Conservation (phyloP, 2,888 invertebrate species). For the Erebia palarica region DNA sequence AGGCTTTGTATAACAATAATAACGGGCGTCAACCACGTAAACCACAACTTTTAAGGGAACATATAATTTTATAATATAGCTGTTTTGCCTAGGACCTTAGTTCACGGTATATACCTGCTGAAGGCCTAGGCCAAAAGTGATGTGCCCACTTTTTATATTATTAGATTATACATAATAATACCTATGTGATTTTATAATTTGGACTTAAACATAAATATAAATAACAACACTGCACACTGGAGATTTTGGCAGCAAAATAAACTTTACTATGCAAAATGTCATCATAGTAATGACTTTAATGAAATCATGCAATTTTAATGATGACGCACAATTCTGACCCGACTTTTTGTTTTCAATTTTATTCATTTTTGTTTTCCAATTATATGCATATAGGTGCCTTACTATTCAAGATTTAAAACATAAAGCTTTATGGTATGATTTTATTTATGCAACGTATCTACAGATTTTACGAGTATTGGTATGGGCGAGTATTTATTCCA, state of each 20-base stretch:
- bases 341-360: not conserved
- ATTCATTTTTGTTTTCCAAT: not conserved
- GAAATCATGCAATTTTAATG: not conserved
- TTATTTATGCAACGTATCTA: not conserved
- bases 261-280: not conserved
- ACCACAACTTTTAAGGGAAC: too few species aligned
- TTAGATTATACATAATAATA: too few species aligned
- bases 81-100: too few species aligned
- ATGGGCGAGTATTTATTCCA: not conserved
- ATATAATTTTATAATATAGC: too few species aligned
- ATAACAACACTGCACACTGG: not conserved
- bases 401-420: not conserved
- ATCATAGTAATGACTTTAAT: not conserved
- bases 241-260: not conserved
- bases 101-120: too few species aligned
- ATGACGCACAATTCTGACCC: not conserved
- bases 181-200: too few species aligned
- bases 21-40: too few species aligned
- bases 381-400: not conserved
- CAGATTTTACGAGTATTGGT: not conserved
- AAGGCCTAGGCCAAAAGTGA: too few species aligned
- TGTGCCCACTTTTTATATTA: too few species aligned
- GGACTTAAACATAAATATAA: not conserved
- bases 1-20: too few species aligned
- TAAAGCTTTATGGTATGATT: conserved; percentile 4